These are phyloP conservation scores for Halcyon chelicuti DNA, from an alignment of 2,797 vertebrate genomes.

Conservation along the genomic window DNA sequence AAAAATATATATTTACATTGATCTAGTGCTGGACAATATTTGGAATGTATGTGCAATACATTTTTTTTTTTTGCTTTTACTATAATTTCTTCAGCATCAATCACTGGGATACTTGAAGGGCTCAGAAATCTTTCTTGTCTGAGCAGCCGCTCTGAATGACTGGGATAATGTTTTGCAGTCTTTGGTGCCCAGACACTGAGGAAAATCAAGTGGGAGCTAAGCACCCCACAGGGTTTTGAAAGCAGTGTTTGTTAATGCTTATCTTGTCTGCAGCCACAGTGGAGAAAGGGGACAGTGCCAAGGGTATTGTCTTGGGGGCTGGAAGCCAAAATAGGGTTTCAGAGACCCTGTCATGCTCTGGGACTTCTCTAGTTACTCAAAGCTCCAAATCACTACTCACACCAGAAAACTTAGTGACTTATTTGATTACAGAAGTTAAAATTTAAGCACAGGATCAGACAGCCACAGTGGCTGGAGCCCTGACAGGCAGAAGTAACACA, in stretches of 20 bases:
- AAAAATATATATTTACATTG: not conserved
- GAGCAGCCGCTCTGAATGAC: not conserved
- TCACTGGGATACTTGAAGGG: not conserved
- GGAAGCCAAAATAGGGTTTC: not conserved
- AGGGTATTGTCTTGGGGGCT: not conserved
- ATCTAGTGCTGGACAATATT: not conserved
- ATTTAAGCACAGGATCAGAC: not conserved
- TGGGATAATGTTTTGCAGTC: not conserved
- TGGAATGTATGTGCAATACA: not conserved
- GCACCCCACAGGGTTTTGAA: not conserved
- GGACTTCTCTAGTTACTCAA: not conserved
- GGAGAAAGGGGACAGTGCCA: not conserved
- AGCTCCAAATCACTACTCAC: not conserved
- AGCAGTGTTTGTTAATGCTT: not conserved
- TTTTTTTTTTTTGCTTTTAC: not conserved
- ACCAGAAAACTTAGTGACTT: not conserved
- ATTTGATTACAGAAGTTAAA: not conserved
- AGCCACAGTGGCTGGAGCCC: not conserved
- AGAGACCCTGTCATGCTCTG: not conserved
- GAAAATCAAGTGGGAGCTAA: not conserved
- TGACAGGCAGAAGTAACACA: rapidly evolving
- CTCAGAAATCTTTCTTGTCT: not conserved
- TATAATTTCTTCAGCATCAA: not conserved
- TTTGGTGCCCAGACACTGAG: not conserved
- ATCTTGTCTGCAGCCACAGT: not conserved